Base-by-base conservation (phyloP, 2,888 invertebrate genomes). In the Sarcophaga carnaria region DNA sequence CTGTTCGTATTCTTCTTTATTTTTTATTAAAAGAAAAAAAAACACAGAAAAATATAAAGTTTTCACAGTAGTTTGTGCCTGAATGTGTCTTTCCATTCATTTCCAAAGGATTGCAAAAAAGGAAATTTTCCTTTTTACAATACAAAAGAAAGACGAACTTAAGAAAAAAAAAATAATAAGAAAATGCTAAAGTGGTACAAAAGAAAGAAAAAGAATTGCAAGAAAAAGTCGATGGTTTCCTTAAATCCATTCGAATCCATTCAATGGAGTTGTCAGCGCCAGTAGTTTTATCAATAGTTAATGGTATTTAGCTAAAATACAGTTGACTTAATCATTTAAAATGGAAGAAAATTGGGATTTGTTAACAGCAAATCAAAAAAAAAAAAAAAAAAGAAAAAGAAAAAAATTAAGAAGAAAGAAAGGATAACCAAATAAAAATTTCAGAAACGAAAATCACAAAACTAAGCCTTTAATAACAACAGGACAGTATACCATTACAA, bases 251-350 rank as follows among this genome's bases (percentile, higher is more conserved):
- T 37, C 37, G 47, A 78, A 67, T 67, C 78, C 37, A 45, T 63
- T 67, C n/a, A 60, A 62, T 62, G 22, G 60, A 72, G 47, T 25
- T 83, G 72, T 83, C 83, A 83, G 20, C 66, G 62, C 49, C 78
- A 74, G 67, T 62, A 54, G 72, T 67, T 64, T 72, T 67, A 37
- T 66, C 60, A 72, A n/a, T 62, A 72, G 20, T 78, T 49, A 78
- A 77, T 60, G 63, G 45, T 54, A 70, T 54, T 81, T 76, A 63
- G n/a, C 45, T 25, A n/a, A 70, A 63, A 27, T 76, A 59, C 70
- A 37, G 49, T 76, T 70, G 49, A 70, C 27, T 81, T 76, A 70
- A 81, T 76, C 49, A 81, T 76, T 76, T 63, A n/a, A 66, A 81
- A 76, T 17, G 63, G 63, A 69, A 76, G 70, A 69, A 76, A 70